These are phyloP conservation scores for Pocillopora meandrina DNA, from an alignment of 92 coral and sea anemone species.

Conservation along the genomic window DNA sequence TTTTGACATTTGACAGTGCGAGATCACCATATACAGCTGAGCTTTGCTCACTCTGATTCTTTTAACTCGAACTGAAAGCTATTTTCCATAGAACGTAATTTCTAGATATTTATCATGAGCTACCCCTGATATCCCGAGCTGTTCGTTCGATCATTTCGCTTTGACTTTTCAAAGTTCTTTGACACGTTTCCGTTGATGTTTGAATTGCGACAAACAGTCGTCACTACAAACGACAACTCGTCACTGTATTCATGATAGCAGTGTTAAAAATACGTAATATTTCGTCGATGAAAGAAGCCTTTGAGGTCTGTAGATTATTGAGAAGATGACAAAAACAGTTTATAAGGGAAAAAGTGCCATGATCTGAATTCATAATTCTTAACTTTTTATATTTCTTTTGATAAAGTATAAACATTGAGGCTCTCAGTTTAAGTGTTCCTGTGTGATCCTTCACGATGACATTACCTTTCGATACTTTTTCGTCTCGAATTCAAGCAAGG, in stretches of 20 bases:
- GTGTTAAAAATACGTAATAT: background rate
- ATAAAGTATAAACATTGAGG: background rate
- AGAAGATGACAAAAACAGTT: background rate
- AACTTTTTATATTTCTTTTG: background rate
- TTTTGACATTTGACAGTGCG: too few species aligned
- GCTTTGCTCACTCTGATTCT: too few species aligned
- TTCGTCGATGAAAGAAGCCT: background rate
- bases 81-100: too few species aligned
- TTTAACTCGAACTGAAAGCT: too few species aligned
- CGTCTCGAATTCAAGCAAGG: too few species aligned
- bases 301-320: background rate
- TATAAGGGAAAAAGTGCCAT: background rate
- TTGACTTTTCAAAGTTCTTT: background rate
- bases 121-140: too few species aligned
- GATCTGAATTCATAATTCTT: background rate
- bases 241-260: background rate
- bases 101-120: too few species aligned
- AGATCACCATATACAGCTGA: too few species aligned
- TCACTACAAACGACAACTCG: background rate
- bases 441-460: too few species aligned
- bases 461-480: too few species aligned
- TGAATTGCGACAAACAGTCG: background rate
- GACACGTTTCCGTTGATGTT: background rate
- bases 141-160: too few species aligned
- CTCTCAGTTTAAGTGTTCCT: background rate